A percentile compares a stretch with the other conserved stretches of the same genome.
phyloP scores from a whole-genome alignment of 2,113 vertebrate species.

The Austrofundulus limnaeus region DNA sequence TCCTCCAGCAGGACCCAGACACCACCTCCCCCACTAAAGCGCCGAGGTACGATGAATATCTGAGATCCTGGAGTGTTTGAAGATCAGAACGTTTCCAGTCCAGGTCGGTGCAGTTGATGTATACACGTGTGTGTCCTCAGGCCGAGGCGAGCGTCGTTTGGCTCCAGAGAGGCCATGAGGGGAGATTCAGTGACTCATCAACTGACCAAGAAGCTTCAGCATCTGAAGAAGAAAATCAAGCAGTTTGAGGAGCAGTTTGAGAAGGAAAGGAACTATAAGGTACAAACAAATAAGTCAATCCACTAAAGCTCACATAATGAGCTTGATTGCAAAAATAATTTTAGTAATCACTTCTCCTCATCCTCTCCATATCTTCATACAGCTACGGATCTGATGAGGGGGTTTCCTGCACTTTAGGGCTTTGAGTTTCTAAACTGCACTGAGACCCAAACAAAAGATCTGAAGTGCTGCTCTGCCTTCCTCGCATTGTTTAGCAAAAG shows the following conservation, averaged over 20 bases:
- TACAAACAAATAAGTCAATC: slow-evolving; percentile 37
- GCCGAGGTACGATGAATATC: slow-evolving; percentile 79
- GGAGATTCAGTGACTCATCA: slow-evolving; percentile 88
- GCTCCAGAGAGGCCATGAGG: slow-evolving; percentile 91
- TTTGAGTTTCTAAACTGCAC: no score
- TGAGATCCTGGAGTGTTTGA: neutral
- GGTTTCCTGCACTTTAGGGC: no score
- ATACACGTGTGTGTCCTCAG: slow-evolving; percentile 63
- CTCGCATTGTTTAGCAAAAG: no score
- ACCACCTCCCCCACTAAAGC: slow-evolving; percentile 89
- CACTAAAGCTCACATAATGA: no score
- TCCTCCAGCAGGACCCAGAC: slow-evolving; percentile 89
- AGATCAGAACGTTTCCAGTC: neutral
- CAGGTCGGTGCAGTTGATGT: neutral
- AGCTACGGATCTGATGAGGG: no score
- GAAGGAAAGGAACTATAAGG: slow-evolving; percentile 93
- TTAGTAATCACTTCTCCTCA: no score
- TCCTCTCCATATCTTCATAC: no score
- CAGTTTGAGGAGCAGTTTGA: slow-evolving; percentile 98
- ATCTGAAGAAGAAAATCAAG: slow-evolving; percentile 92
- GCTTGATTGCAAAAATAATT: no score
- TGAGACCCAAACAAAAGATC: no score
- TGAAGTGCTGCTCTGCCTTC: no score
- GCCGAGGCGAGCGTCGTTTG: slow-evolving; percentile 89
- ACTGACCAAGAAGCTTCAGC: slow-evolving; percentile 94